Percentiles rank a stretch among this genome's conserved stretches.
Evolutionary conservation across 2,888 invertebrate species (phyloP).

Genomic region (Allolobophora icterica): DNA sequence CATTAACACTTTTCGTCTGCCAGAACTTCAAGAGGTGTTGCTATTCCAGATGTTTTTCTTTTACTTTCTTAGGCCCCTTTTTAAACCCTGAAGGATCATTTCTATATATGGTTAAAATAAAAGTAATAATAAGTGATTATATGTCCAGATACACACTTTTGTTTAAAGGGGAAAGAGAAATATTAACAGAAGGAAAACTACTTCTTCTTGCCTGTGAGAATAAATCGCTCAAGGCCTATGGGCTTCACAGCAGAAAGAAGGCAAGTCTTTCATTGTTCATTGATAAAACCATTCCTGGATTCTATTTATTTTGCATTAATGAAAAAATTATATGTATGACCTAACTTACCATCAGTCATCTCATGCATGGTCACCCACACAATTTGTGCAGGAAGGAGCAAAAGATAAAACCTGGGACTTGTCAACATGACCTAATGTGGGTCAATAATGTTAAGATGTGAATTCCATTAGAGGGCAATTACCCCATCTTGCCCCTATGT

Average conservation of each 20-base stretch:
- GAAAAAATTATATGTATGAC: background rate
- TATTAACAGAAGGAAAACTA: slow-evolving; percentile 73
- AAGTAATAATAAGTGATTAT: background rate
- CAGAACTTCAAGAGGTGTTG: background rate
- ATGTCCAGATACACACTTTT: background rate
- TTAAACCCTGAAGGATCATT: background rate
- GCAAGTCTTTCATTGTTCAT: slow-evolving; percentile 32
- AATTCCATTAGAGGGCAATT: background rate
- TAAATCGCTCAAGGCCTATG: slow-evolving; percentile 70
- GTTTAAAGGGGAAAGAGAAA: slow-evolving; percentile 68
- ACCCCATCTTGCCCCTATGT: background rate
- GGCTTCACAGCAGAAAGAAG: slow-evolving; percentile 69
- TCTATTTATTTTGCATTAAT: background rate
- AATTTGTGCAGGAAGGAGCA: background rate
- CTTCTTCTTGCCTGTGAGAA: slow-evolving; percentile 73
- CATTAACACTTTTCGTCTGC: too few relatives aligned
- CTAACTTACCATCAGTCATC: background rate
- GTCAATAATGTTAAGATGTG: background rate
- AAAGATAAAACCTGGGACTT: too few relatives aligned
- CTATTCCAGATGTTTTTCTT: background rate
- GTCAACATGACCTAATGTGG: too few relatives aligned
- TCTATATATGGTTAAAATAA: background rate
- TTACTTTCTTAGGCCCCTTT: too few relatives aligned
- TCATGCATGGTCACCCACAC: background rate
- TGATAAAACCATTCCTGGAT: slow-evolving; percentile 7